Evolutionary conservation across 2,113 vertebrate genomes (phyloP).

Genomic region (Pholis gunnellus): DNA sequence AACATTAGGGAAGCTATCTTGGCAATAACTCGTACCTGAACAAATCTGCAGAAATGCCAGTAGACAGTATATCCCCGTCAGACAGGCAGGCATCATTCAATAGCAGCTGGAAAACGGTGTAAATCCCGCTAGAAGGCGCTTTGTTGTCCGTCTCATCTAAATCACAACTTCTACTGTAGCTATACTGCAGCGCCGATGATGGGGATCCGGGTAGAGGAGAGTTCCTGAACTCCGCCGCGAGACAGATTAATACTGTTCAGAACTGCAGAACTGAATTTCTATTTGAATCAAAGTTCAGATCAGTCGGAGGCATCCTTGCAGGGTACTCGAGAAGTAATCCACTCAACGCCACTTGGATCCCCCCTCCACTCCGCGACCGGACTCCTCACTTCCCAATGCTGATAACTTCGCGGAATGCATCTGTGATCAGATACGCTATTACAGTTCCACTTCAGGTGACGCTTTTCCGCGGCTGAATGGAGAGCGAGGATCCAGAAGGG

Average conservation of each 20-base stretch:
- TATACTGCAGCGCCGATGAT: constrained; percentile 9
- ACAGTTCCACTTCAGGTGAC: constrained; percentile 37
- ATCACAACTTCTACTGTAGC: constrained; percentile 60
- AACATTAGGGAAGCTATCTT: neutral
- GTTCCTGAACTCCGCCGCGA: constrained; percentile 44
- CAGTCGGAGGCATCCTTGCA: constrained; percentile 60
- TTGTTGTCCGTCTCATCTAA: constrained; percentile 60
- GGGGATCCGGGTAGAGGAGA: constrained; percentile 38
- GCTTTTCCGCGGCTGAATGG: constrained; percentile 9
- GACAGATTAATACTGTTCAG: constrained; percentile 29
- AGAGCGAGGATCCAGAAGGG: constrained; percentile 5
- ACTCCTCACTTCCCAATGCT: constrained; percentile 52
- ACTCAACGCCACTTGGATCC: constrained; percentile 43
- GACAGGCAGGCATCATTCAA: constrained; percentile 77
- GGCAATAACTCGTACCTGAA: constrained; percentile 74
- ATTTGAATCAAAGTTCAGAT: constrained; percentile 57
- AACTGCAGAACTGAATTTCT: constrained; percentile 19
- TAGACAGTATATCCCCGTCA: constrained; percentile 72
- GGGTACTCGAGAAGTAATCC: constrained; percentile 49
- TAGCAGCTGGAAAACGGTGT: constrained; percentile 55
- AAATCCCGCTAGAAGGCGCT: constrained; percentile 67
- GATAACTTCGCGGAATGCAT: constrained; percentile 72
- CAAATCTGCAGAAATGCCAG: constrained; percentile 74
- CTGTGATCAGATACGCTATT: constrained; percentile 23
- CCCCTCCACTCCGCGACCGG: constrained; percentile 11